Percentiles rank a stretch among this genome's conserved stretches.
Evolutionary conservation across 2,888 invertebrate species (phyloP).

Genomic region (Cheilosia vulpina): DNA sequence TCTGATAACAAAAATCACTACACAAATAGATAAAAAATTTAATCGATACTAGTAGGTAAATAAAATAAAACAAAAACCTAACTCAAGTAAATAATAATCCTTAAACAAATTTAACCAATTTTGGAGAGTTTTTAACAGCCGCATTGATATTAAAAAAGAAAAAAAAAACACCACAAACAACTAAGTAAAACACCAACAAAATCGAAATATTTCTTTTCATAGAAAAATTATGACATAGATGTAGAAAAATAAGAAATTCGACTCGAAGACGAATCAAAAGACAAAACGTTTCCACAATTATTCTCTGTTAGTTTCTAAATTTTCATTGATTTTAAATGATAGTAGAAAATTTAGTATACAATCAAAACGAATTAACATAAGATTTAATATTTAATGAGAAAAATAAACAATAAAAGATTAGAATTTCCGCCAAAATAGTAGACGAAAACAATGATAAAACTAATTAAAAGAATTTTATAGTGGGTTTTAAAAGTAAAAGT

Average conservation of each 20-base stretch:
- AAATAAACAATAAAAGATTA: constrained; percentile 34
- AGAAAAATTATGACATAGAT: constrained; percentile 38
- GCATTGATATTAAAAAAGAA: constrained; percentile 41
- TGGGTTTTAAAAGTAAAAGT: constrained; percentile 54
- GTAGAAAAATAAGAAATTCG: constrained; percentile 23
- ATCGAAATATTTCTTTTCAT: constrained; percentile 39
- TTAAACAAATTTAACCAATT: constrained; percentile 48
- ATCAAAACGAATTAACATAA: constrained; percentile 71
- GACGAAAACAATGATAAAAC: constrained; percentile 36
- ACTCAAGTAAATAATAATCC: constrained; percentile 49
- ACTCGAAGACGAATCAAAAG: constrained; percentile 50
- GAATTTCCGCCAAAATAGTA: constrained; percentile 69
- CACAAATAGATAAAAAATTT: constrained; percentile 6
- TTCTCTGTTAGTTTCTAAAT: constrained; percentile 12
- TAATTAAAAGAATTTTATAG: constrained; percentile 65
- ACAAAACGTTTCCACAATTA: constrained; percentile 27
- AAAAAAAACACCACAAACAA: constrained; percentile 48
- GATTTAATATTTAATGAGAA: constrained; percentile 41
- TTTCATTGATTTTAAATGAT: constrained; percentile 37
- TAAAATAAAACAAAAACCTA: constrained; percentile 12
- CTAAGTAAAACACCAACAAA: constrained; percentile 58
- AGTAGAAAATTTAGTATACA: constrained; percentile 63
- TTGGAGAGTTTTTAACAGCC: constrained; percentile 32
- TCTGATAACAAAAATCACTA: constrained; percentile 4
- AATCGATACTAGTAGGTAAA: constrained; percentile 11